Percentiles rank a stretch among this genome's conserved stretches.
Conservation (phyloP, 1,140 invertebrate genomes). For the Aethina tumida region DNA sequence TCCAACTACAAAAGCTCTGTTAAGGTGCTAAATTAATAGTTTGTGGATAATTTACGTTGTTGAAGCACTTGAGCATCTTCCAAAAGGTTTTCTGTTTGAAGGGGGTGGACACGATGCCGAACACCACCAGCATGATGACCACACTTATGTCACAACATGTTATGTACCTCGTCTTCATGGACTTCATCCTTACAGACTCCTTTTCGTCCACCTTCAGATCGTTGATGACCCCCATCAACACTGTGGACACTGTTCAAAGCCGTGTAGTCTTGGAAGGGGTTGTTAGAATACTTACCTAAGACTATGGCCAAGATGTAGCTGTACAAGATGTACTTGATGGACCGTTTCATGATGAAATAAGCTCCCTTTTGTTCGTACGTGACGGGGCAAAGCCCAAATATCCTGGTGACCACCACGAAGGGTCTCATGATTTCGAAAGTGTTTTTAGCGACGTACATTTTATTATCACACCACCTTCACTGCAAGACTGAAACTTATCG, state of each 20-base stretch:
- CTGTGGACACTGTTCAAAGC: not conserved
- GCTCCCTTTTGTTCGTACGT: constrained; percentile 10
- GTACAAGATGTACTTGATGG: constrained; percentile 7
- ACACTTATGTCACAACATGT: constrained; percentile 13
- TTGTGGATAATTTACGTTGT: constrained; percentile 8
- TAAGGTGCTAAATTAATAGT: constrained; percentile 1
- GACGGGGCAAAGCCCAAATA: constrained; percentile 10
- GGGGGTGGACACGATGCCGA: constrained; percentile 13
- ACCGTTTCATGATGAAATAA: constrained; percentile 6
- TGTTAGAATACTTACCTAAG: constrained; percentile 10
- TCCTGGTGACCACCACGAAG: constrained; percentile 5
- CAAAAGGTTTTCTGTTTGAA: constrained; percentile 13
- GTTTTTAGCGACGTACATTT: constrained; percentile 4
- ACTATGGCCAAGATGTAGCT: constrained; percentile 10
- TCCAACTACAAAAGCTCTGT: constrained; percentile 7
- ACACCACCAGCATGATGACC: constrained; percentile 14
- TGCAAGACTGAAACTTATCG: too few species aligned
- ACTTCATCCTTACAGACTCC: constrained; percentile 10
- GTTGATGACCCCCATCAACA: constrained; percentile 3
- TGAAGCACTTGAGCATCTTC: constrained; percentile 11
- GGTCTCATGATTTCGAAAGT: constrained; percentile 9
- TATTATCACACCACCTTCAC: too few species aligned
- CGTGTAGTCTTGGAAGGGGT: not conserved
- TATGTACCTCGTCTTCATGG: constrained; percentile 7
- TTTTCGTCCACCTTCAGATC: constrained; percentile 1